A percentile compares a stretch with the other conserved stretches of the same genome.
phyloP scores from a whole-genome alignment of 1,140 invertebrate genomes.

The Drosophila burlai region DNA sequence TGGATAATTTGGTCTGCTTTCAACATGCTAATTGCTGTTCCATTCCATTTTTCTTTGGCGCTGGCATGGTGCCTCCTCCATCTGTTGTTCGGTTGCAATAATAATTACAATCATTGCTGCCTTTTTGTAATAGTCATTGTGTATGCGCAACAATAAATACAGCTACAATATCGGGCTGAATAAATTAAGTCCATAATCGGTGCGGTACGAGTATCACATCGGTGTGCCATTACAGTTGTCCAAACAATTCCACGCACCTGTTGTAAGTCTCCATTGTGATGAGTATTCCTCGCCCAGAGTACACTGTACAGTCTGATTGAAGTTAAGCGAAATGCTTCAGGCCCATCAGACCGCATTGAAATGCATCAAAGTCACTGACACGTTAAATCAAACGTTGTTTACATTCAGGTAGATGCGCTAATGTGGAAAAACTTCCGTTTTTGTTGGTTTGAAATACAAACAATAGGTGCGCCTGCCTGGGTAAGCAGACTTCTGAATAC shows the following conservation, averaged over 20 bases:
- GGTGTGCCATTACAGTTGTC: slow-evolving; percentile 26
- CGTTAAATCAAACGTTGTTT: slow-evolving; percentile 20
- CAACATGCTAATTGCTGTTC: slow-evolving; percentile 57
- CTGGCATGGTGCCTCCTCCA: slow-evolving; percentile 8
- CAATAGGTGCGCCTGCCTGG: not conserved
- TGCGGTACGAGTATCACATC: slow-evolving; percentile 45
- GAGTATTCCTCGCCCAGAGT: not conserved
- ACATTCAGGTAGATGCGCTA: not conserved
- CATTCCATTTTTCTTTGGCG: slow-evolving; percentile 14
- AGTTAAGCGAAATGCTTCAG: slow-evolving; percentile 52
- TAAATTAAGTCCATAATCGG: slow-evolving; percentile 62
- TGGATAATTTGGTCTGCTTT: slow-evolving; percentile 53
- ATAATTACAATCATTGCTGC: slow-evolving; percentile 27
- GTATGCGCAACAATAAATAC: slow-evolving; percentile 28
- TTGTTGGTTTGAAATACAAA: not conserved
- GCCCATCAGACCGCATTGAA: slow-evolving; percentile 59
- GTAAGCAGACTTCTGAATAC: not conserved
- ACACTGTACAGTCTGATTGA: not conserved
- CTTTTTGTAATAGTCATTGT: slow-evolving; percentile 18
- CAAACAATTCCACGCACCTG: slow-evolving; percentile 32
- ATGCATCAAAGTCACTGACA: slow-evolving; percentile 63
- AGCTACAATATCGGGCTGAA: slow-evolving; percentile 28
- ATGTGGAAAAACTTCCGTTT: slow-evolving; percentile 9
- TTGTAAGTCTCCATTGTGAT: slow-evolving; percentile 8
- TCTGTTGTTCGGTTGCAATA: slow-evolving; percentile 31